Evolutionary conservation across 2,113 vertebrate genomes (phyloP), one percentile per base, ranked within the genome.

Genomic region (Corythornis cristatus): DNA sequence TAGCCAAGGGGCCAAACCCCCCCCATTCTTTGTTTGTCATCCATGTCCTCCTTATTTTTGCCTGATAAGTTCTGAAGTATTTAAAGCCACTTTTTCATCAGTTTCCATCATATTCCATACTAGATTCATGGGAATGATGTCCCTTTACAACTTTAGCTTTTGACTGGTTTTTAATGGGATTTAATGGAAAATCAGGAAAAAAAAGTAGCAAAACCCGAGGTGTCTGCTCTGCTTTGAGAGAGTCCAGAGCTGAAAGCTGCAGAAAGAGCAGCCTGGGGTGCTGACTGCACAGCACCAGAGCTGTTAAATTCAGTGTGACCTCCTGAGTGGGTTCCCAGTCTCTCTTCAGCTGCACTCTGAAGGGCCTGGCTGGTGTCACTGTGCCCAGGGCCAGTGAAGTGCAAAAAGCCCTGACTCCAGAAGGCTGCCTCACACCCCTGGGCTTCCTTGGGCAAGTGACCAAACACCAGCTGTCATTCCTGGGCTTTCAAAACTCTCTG

Each of bases 91-190:
- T 92, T 94, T 91, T 93, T 88, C 92, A 95, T 90, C 80, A 50
- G 35, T 90, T 92, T 90, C 75, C 86, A 84, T 96, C 74, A 46
- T 90, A 58, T 12, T 96, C 80, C 93, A 94, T 92, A 13, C 50
- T 77, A 57, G 65, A 22, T 86, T 86, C 61, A 90, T 93, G 92
- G 95, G 93, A 95, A 95, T 95, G 95, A 93, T 96, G 92, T 95
- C 96, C 90, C 92, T 96, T 95, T 96, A 94, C 93, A 96, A 96
- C n/a, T 83, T 54, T 71, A 74, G 76, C 45, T 88, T 80, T 94
- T 65, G 57, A 45, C 57, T 35, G 77, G 21, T 61, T 93, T 73
- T 83, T 83, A 61, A 88, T 86, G 83, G 90, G 83, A 75, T 86
- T 89, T 71, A 20, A 83, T 88, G 50, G 83, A 71, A 94, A 93